A percentile compares a stretch with the other conserved stretches of the same genome.
These are phyloP conservation scores for Eutrigla gurnardus DNA, from an alignment of 2,797 vertebrate species.

Conservation along the genomic window DNA sequence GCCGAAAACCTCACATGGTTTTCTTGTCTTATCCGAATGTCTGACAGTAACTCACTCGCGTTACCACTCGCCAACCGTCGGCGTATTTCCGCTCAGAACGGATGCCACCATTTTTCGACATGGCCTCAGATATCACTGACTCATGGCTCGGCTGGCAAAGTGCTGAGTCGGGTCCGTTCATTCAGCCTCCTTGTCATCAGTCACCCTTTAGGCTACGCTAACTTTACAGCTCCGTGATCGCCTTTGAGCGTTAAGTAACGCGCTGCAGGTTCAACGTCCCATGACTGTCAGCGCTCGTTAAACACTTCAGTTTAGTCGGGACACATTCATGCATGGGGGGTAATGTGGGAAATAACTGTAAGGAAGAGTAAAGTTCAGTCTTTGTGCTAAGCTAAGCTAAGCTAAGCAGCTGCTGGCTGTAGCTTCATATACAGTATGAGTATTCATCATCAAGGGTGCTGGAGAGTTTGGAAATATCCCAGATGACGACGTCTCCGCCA, in stretches of 20 bases:
- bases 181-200: slow-evolving; percentile 33
- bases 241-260: slow-evolving; percentile 27
- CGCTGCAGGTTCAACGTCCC: slow-evolving; percentile 1
- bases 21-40: no score
- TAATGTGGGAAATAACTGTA: slow-evolving; percentile 5
- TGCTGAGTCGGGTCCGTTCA: slow-evolving; percentile 31
- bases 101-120: slow-evolving; percentile 6
- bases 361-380: slow-evolving; percentile 13
- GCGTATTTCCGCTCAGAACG: background rate
- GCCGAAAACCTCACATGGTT: no score
- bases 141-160: slow-evolving; percentile 17
- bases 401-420: background rate
- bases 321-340: slow-evolving; percentile 21
- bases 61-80: background rate
- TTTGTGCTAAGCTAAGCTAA: slow-evolving; percentile 12
- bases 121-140: slow-evolving; percentile 24
- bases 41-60: background rate
- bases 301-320: background rate
- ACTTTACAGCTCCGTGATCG: slow-evolving; percentile 40
- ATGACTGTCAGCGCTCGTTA: slow-evolving; percentile 44
- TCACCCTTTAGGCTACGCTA: slow-evolving; percentile 33
- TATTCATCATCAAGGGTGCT: background rate
- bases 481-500: background rate
- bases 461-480: background rate
- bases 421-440: background rate